Conservation (phyloP, 2,888 invertebrate species). For the Lamellibrachia satsuma region DNA sequence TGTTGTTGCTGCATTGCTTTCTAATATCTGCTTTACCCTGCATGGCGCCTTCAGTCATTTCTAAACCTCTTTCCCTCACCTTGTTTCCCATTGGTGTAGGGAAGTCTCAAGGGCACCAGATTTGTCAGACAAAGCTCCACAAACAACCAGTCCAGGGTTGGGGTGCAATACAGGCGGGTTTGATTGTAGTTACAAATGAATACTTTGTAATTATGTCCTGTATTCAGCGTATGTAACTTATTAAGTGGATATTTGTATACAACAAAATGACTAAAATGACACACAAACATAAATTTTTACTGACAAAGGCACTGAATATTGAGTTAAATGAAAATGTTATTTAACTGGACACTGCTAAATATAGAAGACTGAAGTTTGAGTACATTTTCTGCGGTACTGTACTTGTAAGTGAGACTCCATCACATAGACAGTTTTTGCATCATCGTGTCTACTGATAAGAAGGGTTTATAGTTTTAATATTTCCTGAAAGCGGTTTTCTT, state of each 20-base stretch:
- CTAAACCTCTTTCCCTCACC: neutral
- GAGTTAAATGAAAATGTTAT: neutral
- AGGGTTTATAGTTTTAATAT: neutral
- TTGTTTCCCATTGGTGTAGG: neutral
- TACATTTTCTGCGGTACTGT: neutral
- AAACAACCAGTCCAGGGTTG: too few relatives aligned
- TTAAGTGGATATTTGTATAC: neutral
- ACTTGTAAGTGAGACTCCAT: neutral
- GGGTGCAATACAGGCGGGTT: too few relatives aligned
- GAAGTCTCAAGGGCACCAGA: neutral
- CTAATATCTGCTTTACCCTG: neutral
- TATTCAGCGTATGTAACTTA: neutral
- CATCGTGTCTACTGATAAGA: neutral
- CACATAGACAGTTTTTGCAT: neutral
- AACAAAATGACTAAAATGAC: neutral
- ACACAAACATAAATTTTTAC: neutral
- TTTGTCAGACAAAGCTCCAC: too few relatives aligned
- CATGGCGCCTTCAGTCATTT: neutral
- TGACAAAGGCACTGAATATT: neutral
- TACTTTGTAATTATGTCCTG: too few relatives aligned
- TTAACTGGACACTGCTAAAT: neutral
- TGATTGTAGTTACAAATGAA: too few relatives aligned
- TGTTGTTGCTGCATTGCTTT: neutral
- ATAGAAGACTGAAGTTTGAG: neutral
- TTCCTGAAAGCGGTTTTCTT: too few relatives aligned